phyloP scores from a whole-genome alignment of 2,888 invertebrate genomes.

The Drosophila peninsularis region DNA sequence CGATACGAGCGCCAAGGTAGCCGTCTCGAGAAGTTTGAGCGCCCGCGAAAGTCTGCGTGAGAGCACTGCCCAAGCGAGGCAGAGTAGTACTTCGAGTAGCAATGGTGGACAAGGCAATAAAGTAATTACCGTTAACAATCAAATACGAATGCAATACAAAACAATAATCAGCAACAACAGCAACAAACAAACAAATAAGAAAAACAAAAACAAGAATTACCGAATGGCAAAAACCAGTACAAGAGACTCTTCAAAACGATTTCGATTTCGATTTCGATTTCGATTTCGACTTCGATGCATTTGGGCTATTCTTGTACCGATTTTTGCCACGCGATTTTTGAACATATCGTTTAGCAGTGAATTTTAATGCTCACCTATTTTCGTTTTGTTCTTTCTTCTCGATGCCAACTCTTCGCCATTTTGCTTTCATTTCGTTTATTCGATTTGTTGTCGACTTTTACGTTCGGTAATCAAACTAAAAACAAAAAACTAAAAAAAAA shows the following conservation, averaged over 20 bases:
- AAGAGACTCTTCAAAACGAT: constrained; percentile 25
- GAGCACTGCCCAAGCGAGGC: constrained; percentile 85
- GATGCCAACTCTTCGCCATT: constrained; percentile 61
- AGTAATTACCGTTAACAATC: constrained; percentile 81
- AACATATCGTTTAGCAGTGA: constrained; percentile 20
- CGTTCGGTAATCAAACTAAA: constrained; percentile 42
- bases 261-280: constrained; percentile 9
- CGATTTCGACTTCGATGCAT: neutral
- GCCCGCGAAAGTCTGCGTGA: constrained; percentile 86
- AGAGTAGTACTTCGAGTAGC: constrained; percentile 85
- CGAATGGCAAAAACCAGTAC: constrained; percentile 38
- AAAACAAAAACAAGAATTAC: neutral
- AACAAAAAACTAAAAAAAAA: neutral
- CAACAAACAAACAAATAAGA: constrained; percentile 9
- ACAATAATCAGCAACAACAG: constrained; percentile 14
- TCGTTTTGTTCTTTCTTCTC: constrained; percentile 60
- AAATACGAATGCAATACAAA: constrained; percentile 29
- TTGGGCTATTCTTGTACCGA: constrained; percentile 41
- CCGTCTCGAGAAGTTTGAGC: constrained; percentile 87
- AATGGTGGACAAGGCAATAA: constrained; percentile 85
- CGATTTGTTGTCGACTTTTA: constrained; percentile 60
- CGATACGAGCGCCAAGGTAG: constrained; percentile 86
- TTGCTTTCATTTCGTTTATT: constrained; percentile 60
- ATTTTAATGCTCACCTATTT: constrained; percentile 55
- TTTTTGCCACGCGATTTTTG: constrained; percentile 30